Evolutionary conservation across 2,113 vertebrate species (phyloP), one percentile per base, ranked within the genome.

Genomic region (Syngnathoides biaculeatus): DNA sequence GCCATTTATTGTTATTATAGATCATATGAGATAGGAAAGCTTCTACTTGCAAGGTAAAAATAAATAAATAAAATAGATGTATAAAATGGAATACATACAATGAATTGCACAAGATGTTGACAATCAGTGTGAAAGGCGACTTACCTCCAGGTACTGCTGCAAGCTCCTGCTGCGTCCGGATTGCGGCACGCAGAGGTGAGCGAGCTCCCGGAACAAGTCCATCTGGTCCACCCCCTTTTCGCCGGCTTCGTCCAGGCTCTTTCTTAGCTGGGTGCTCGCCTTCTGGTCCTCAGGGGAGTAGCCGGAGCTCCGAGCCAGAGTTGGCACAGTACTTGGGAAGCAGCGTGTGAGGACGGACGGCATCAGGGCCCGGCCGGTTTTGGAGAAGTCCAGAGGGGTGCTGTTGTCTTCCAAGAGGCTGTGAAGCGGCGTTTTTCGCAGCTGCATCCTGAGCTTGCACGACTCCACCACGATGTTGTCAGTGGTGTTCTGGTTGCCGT

Each of bases 381-480:
- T 83, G 66, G 1, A 40, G 19, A 75, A 88, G 77, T 94, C 91
- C 74, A 93, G 62, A 0, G 85, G 70, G 8, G 84, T 56, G 97
- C 95, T 86, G 1, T 81, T 71, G 4, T 65, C 43, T 13, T 14
- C 57, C 70, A 99, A 93, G 35, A 87, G 43, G 7, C 79, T 79
- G 55, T 88, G 82, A 1, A 68, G 15, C 0, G 94, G 93, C 0
- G 85, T 92, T 43, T 58, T 14, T 0, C 95, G 89, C 24, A 98
- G 92, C 73, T 88, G 90, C 60, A 98, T 65, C 72, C 78, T 92
- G 73, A 98, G 84, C n/a, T 89, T 88, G 79, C 97, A 98, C 30
- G 97, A 93, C 71, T 97, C 96, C 78, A 99, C 93, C 74, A 98
- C 95, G 0, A 99, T 93, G 83, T 88, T 96, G 72, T 99, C 97